phyloP scores from a whole-genome alignment of 2,113 vertebrate genomes.

The Cebidichthys violaceus region DNA sequence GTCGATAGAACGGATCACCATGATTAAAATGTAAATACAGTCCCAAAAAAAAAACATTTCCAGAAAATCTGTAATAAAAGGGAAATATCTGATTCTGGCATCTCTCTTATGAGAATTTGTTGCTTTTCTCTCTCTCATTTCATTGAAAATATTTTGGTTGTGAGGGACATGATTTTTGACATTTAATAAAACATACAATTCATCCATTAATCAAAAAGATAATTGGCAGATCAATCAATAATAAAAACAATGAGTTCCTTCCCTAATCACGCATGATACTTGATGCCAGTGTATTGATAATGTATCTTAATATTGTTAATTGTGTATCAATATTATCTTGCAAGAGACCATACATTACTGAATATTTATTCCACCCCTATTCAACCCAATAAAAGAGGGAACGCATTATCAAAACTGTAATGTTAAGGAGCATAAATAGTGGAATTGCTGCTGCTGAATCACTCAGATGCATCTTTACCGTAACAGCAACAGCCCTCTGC shows the following conservation, averaged over 20 bases:
- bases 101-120: neutral
- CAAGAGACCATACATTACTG: neutral
- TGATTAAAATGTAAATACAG: neutral
- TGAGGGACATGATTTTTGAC: neutral
- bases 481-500: slow-evolving; percentile 9
- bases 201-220: neutral
- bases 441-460: neutral
- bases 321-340: neutral
- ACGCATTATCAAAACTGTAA: neutral
- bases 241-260: neutral
- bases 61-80: neutral
- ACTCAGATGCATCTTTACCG: slow-evolving; percentile 14
- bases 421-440: neutral
- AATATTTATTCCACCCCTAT: neutral
- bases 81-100: no score
- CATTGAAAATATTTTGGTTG: neutral
- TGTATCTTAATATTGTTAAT: neutral
- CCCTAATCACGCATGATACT: neutral
- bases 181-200: neutral
- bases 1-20: neutral
- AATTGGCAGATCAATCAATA: neutral
- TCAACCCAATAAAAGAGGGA: neutral
- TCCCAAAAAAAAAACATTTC: neutral
- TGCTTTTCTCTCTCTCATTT: neutral
- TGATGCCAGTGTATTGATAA: neutral